phyloP scores from a whole-genome alignment of 2,888 invertebrate genomes.

The Hoplodrina ambigua region DNA sequence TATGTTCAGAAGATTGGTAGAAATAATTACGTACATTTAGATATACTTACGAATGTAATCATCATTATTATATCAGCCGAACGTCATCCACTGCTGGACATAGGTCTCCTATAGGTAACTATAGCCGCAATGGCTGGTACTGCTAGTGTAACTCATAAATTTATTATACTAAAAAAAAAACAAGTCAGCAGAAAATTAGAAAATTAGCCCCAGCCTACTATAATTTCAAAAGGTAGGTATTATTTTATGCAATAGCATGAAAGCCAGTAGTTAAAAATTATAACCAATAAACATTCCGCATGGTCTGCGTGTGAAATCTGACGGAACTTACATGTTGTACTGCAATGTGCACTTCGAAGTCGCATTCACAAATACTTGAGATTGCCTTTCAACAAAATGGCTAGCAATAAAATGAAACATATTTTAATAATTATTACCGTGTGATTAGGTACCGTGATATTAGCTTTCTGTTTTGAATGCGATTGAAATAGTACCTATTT shows the following conservation, averaged over 20 bases:
- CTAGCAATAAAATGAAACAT: conserved; percentile 19
- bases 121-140: too few species aligned
- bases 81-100: too few species aligned
- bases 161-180: neutral
- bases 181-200: neutral
- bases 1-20: too few species aligned
- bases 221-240: conserved; percentile 12
- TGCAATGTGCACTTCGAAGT: conserved; percentile 52
- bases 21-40: too few species aligned
- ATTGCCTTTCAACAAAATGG: conserved; percentile 32
- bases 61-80: too few species aligned
- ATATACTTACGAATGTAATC: too few species aligned
- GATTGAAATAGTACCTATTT: neutral
- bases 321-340: conserved; percentile 59
- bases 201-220: conserved; percentile 3
- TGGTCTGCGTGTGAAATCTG: conserved; percentile 55
- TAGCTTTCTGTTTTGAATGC: neutral
- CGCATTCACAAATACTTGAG: conserved; percentile 23
- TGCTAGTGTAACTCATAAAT: too few species aligned
- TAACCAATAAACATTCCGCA: conserved; percentile 57
- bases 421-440: conserved; percentile 14
- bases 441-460: neutral
- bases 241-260: conserved; percentile 51
- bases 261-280: conserved; percentile 55
- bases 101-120: too few species aligned